phyloP scores from a whole-genome alignment of 2,797 vertebrate species.

The Coracias cyanogaster region DNA sequence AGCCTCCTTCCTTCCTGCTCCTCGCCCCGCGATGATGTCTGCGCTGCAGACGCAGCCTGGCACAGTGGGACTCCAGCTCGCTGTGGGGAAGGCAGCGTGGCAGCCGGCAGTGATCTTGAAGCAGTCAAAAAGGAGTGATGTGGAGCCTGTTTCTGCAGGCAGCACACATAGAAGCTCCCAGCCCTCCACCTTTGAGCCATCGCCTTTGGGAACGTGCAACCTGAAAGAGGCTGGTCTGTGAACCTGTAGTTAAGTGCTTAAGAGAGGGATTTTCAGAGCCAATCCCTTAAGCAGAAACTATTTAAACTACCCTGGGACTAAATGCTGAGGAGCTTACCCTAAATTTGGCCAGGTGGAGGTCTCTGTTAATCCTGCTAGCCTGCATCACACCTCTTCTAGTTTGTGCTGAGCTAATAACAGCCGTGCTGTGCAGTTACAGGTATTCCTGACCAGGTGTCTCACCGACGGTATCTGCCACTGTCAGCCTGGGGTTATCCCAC shows the following conservation, averaged over 20 bases:
- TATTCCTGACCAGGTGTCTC: constrained; percentile 42
- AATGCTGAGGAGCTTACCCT: constrained; percentile 43
- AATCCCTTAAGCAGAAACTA: constrained; percentile 44
- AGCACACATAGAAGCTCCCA: fast-evolving
- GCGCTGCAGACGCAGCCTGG: not conserved
- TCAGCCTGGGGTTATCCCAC: not conserved
- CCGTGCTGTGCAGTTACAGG: not conserved
- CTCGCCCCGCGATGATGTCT: not conserved
- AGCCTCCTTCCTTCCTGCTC: not conserved
- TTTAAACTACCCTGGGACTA: constrained; percentile 33
- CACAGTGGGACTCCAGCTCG: not conserved
- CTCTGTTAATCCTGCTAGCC: not conserved
- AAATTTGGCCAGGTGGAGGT: constrained; percentile 21
- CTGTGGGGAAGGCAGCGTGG: not conserved
- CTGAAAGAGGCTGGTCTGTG: fast-evolving
- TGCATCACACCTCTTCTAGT: not conserved
- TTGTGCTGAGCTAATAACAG: fast-evolving
- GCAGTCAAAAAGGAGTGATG: not conserved
- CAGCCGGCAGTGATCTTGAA: not conserved
- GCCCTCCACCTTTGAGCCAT: fast-evolving
- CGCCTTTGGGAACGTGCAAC: fast-evolving
- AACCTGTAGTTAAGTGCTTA: constrained; percentile 37
- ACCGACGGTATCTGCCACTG: not conserved
- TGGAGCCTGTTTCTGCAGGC: not conserved
- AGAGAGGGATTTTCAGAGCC: constrained; percentile 34